Evolutionary conservation across 2,797 vertebrate species (phyloP), one percentile per base, ranked within the genome.

Genomic region (Caiman crocodilus): DNA sequence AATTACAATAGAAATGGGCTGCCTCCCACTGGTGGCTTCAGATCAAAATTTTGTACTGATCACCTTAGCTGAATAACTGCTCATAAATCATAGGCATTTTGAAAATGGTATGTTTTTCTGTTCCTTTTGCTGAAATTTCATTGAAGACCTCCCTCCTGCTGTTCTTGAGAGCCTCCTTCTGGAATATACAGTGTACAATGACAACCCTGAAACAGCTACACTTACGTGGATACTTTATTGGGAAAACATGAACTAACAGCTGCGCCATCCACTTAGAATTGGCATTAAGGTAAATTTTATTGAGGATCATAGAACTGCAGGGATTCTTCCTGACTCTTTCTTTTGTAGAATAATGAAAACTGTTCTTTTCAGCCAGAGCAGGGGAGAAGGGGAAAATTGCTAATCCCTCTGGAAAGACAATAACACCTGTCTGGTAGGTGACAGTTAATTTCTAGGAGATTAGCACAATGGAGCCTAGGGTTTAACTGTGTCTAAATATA

Each of bases 1-100:
- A 92, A 92, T 94, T 95, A 96, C 80, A 91, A 90, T 58, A 93
- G 81, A 90, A 94, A 16, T 3, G 7, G 60, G 55, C 88, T 94
- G 88, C 93, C 92, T 96, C 90, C 89, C 95, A 94, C 92, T 88
- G 63, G 88, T 1, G 80, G 82, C 84, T 96, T 92, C 88, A 92
- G 65, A 80, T 97, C 94, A 95, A 93, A 32, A 85, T 87, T 94
- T 96, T 94, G 80, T 84, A 86, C 82, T 97, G 94, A 96, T 96
- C 93, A 94, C 79, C 92, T 90, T 90, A 91, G 89, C 84, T 94
- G 90, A 32, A 60, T 90, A 92, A 95, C 79, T 58, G 55, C 76
- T 94, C 25, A 0, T 95, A 94, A 95, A 96, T 95, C 89, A 94
- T 87, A 63, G 79, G 2, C 60, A 50, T 21, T 87, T 90, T 89